Percentiles rank a stretch among this genome's conserved stretches.
Evolutionary conservation across 2,888 invertebrate species (phyloP).

Genomic region (Bellardia bayeri): DNA sequence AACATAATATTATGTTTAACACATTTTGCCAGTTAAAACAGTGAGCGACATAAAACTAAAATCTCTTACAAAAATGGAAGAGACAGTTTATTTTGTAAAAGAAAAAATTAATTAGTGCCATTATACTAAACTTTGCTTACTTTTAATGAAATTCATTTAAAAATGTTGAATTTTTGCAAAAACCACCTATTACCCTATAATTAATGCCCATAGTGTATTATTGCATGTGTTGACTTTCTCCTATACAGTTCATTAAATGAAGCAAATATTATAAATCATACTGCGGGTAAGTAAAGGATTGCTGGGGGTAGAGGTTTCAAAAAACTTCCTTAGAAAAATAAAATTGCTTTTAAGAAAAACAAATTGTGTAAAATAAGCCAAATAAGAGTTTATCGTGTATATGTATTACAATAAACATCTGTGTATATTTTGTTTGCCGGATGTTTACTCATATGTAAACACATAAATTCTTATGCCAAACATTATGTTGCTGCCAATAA

Average conservation of each 20-base stretch:
- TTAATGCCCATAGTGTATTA: neutral
- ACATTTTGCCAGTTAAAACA: neutral
- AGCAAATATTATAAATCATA: slow-evolving; percentile 34
- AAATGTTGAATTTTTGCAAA: too few species aligned
- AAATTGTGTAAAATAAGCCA: neutral
- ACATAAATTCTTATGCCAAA: slow-evolving; percentile 34
- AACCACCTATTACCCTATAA: too few species aligned
- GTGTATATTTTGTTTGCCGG: neutral
- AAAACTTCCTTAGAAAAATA: neutral
- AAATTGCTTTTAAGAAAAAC: slow-evolving; percentile 5
- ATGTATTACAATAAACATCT: neutral
- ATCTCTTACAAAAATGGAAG: neutral
- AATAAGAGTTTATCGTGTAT: neutral
- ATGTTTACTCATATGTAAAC: slow-evolving; percentile 32
- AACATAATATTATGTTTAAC: neutral
- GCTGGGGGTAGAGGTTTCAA: neutral
- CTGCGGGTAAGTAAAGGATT: neutral
- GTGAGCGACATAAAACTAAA: neutral
- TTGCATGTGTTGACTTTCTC: neutral
- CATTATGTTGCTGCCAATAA: slow-evolving; percentile 13
- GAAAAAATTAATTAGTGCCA: too few species aligned
- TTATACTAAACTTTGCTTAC: too few species aligned
- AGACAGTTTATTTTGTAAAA: too few species aligned
- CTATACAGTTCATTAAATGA: slow-evolving; percentile 14
- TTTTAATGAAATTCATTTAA: too few species aligned